Base-by-base conservation (phyloP, 37 sponge, comb jelly and placozoan genomes). In the Halichondria panicea region DNA sequence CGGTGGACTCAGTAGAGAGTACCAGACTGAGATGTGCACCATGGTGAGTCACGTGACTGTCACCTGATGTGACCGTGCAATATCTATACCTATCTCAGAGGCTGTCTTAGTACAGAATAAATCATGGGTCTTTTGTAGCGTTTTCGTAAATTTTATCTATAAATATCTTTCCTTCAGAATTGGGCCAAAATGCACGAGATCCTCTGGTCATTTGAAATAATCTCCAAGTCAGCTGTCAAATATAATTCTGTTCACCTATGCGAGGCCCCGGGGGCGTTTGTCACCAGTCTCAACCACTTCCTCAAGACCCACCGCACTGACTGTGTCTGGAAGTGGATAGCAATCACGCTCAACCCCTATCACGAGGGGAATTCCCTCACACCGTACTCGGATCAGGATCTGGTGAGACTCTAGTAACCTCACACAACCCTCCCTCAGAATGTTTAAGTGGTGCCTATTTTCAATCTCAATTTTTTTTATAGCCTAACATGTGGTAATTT, bases 161-260 rank as follows among this genome's bases (percentile, higher is more conserved):
- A 24, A 7, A 24, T 59, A 59, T 59, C n/a, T n/a, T n/a, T n/a
- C n/a, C 27, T 30, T 19, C 38, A 70, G 70, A 89, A 77, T 21
- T 97, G 98, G 98, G 79, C 91, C 1, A 94, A 97, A 75, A 50
- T 97, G 43, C 88, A 94, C 30, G 87, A 94, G 66, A 90, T 97
- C 52, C 77, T 91, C 7, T 73, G 84, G 67, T 57, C 71, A n/a
- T 88, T 76, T 58, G 50, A 37, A 37, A 54, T 94, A 13, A 67
- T 81, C 30, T 61, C 87, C 0, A 72, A 82, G 59, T 46, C 48
- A 25, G 62, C 66, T 27, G 54, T 67, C 55, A 72, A 77, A 40
- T 57, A 85, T 44, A 80, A 78, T 57, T 97, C 97, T 0, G 69
- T 97, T 9, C 98, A 97, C 72, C 76, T 97, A 36, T 97, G 94